phyloP scores from a whole-genome alignment of 2,888 invertebrate genomes.

The Nephrotoma appendiculata region DNA sequence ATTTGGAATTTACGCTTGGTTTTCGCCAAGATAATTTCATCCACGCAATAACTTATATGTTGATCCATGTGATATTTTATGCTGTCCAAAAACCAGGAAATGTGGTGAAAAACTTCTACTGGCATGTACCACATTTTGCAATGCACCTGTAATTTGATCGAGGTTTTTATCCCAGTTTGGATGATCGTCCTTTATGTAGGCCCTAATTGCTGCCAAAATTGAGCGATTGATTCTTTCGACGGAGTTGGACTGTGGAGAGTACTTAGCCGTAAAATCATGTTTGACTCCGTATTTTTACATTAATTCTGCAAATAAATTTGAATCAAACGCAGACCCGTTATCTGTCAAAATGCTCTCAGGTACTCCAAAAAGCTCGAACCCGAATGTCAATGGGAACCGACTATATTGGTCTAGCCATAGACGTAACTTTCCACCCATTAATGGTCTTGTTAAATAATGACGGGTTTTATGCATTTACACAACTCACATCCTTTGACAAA shows the following conservation, averaged over 20 bases:
- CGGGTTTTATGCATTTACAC: too few relatives aligned
- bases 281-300: not conserved
- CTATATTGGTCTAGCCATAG: not conserved
- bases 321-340: not conserved
- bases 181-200: not conserved
- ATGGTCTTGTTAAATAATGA: too few relatives aligned
- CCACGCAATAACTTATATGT: not conserved
- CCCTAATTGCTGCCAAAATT: not conserved
- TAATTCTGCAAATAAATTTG: not conserved
- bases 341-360: not conserved
- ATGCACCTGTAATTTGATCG: not conserved
- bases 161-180: not conserved
- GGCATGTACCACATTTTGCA: not conserved
- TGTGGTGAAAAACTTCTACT: not conserved
- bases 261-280: not conserved
- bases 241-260: not conserved
- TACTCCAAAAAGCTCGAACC: not conserved
- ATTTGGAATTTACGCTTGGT: not conserved
- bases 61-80: not conserved
- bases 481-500: too few relatives aligned
- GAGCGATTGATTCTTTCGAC: conserved; percentile 3
- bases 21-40: not conserved
- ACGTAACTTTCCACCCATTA: too few relatives aligned
- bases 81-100: not conserved
- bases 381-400: not conserved